Evolutionary conservation across 2,113 vertebrate species (phyloP), one percentile per base, ranked within the genome.

Genomic region (Syngnathus scovelli): DNA sequence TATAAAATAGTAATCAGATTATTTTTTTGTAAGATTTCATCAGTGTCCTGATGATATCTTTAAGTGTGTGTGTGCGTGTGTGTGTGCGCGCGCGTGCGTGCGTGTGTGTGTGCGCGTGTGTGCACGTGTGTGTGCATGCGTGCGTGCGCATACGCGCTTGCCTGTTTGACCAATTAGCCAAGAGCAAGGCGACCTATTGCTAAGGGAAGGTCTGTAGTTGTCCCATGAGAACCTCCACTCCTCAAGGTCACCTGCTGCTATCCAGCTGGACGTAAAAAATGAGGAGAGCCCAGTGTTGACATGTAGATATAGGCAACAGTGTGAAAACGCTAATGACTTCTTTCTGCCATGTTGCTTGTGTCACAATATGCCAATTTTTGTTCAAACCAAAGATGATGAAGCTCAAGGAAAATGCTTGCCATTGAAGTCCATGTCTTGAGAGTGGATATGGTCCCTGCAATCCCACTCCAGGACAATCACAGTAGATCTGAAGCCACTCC

Each of bases 181-280:
- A 0, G 16, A 66, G 18, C 10, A 16, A 19, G 4, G 27, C 18
- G 27, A 2, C 33, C 74, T 62, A 64, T 56, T 48, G 43, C 49
- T 43, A 67, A 62, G 36, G 68, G 68, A 74, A 78, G 67, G 74
- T 75, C 44, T 55, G 61, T 18, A 8, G 1, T 61, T 23, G 65
- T 74, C 77, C 77, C 12, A 11, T 55, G 75, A 72, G 77, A 67
- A 6, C 27, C 23, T 12, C 6, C 13, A 27, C 63, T 68, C 23
- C 39, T 61, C 66, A 67, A 75, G 84, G 84, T 81, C 71, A 10
- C 10, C 0, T 1, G 61, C 52, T 82, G 71, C 66, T 60, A 60
- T 79, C 65, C 44, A 12, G 67, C 61, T 27, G 33, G 8, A 16
- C 0, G 0, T 15, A 36, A 64, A 37, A 56, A 23, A 5, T 7